Evolutionary conservation across 2,797 vertebrate genomes (phyloP), one percentile per base, ranked within the genome.

Genomic region (Psittacula derbiana): DNA sequence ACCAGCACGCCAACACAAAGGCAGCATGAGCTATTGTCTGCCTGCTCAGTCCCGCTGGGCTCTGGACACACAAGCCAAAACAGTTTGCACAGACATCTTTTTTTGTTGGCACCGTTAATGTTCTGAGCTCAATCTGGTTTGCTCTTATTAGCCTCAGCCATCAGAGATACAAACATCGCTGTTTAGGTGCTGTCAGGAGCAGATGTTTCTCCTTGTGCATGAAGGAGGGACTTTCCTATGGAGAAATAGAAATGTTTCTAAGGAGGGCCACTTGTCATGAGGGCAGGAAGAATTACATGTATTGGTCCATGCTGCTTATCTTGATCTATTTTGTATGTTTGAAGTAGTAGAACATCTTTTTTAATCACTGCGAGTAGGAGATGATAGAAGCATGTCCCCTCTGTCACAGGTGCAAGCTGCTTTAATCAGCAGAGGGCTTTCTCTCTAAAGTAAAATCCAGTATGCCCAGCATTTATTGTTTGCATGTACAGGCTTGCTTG

Each of bases 141-240:
- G 46, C 52, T 85, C 15, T 93, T 82, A 41, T 62, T 80, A 88
- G 82, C 78, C 64, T 75, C 74, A 74, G 81, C 83, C 47, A 49
- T 58, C 78, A 76, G 80, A 92, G 86, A 46, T 40, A 38, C 13
- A 57, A 83, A 70, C 33, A 10, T 49, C 6, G 2, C 67, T 88
- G 72, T 82, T 93, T 20, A 64, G 55, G 49, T 7, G 1, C 60
- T 61, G 44, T 57, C 64, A 83, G 80, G 92, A 88, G 69, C 88
- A 95, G 80, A 76, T 90, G 88, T 73, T 93, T 90, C 67, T 94
- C 38, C 72, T 80, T 71, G 78, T 83, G 60, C 55, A 18, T 57
- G 55, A 66, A 13, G 23, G 52, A 61, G 40, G 50, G 50, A 78
- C 47, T 71, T 84, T 46, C 47, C 47, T 58, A 21, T 2, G 36